Evolutionary conservation across 2,113 vertebrate genomes (phyloP).

Genomic region (Xyrauchen texanus): DNA sequence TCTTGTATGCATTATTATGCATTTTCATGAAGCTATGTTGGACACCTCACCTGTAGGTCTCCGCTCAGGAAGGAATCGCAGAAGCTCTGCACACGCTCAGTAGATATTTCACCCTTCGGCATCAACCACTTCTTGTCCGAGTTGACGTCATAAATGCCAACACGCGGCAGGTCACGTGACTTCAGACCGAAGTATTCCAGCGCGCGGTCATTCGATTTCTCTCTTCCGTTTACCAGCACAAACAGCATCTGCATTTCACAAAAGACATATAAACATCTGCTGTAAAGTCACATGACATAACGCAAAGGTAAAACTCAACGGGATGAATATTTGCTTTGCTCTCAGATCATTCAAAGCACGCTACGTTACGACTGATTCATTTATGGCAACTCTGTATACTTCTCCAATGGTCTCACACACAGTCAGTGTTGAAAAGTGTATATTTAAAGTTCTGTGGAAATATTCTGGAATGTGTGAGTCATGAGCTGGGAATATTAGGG

Average conservation of each 20-base stretch:
- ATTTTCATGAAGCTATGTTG: neutral
- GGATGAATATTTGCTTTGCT: too few species aligned
- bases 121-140: constrained; percentile 81
- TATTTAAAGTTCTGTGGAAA: neutral
- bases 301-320: too few species aligned
- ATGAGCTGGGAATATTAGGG: neutral
- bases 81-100: constrained; percentile 76
- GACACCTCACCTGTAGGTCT: constrained; percentile 71
- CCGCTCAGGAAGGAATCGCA: constrained; percentile 80
- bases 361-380: too few species aligned
- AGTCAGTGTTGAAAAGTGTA: too few species aligned
- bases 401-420: too few species aligned
- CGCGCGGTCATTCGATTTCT: constrained; percentile 73
- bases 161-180: constrained; percentile 80
- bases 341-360: too few species aligned
- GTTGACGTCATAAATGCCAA: constrained; percentile 79
- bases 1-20: too few species aligned
- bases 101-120: constrained; percentile 70
- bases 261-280: constrained; percentile 18
- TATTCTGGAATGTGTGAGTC: too few species aligned
- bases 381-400: too few species aligned
- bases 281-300: too few species aligned
- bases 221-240: constrained; percentile 80
- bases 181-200: constrained; percentile 84
- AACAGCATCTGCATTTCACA: constrained; percentile 83